Percentiles rank a stretch among this genome's conserved stretches.
These are phyloP conservation scores for Eumaeus atala DNA, from an alignment of 1,140 invertebrate genomes.

Conservation along the genomic window DNA sequence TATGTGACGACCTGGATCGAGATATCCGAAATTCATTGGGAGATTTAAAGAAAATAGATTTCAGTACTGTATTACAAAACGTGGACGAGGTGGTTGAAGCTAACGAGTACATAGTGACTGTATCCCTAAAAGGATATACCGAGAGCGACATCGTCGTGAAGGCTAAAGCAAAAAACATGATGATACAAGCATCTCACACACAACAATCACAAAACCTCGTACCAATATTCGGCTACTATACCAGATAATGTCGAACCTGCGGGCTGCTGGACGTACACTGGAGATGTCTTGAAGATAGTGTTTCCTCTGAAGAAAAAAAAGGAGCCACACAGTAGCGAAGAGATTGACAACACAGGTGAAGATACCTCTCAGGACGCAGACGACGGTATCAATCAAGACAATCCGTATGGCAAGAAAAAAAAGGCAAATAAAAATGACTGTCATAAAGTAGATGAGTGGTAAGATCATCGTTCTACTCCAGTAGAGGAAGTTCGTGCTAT, in stretches of 20 bases:
- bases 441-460: too few species aligned
- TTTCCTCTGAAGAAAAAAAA: constrained; percentile 28
- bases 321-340: constrained; percentile 20
- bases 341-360: constrained; percentile 16
- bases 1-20: background rate
- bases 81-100: constrained; percentile 26
- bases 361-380: constrained; percentile 17
- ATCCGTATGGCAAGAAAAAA: too few species aligned
- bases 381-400: constrained; percentile 13
- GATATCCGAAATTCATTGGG: too few species aligned
- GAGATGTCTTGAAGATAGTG: constrained; percentile 34
- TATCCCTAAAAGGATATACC: constrained; percentile 22
- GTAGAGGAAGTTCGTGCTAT: too few species aligned
- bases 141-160: constrained; percentile 33
- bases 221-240: constrained; percentile 14
- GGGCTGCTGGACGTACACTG: constrained; percentile 43
- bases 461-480: too few species aligned
- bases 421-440: too few species aligned
- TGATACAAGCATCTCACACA: constrained; percentile 26
- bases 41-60: too few species aligned
- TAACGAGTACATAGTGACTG: constrained; percentile 27
- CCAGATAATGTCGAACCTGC: constrained; percentile 27
- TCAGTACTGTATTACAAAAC: too few species aligned
- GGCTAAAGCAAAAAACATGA: constrained; percentile 23
- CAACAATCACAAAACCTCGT: background rate